Evolutionary conservation across 2,113 vertebrate genomes (phyloP), one percentile per base, ranked within the genome.

Genomic region (Morone chrysops): DNA sequence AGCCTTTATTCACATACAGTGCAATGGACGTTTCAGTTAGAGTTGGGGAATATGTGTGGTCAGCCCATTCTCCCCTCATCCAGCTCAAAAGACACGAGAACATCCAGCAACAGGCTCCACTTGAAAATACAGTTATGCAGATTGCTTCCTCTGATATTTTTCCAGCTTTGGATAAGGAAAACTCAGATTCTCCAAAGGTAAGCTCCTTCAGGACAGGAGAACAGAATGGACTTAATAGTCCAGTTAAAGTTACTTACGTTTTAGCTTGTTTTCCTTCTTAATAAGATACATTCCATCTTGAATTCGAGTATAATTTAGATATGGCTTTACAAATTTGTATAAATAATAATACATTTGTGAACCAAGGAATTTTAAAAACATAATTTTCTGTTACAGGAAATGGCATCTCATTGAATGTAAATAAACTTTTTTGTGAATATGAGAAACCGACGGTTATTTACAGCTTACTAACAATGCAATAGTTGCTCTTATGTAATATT

Each of bases 1-100:
- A 90, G 88, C 91, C 87, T 94, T 93, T 94, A 93, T 95, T 89
- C 86, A 63, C 86, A 85, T 87, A 92, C 90, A 88, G 91, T 93
- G 92, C 92, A 92, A 92, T 91, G 83, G 83, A 71, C 22, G 86
- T 93, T 94, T 92, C 89, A 82, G 92, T 89, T 92, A 80, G 92
- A 93, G 89, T 88, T 88, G 45, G 79, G 84, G 87, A 93, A 94
- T 94, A 92, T 91, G 89, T 95, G 92, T 89, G 84, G 90, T 93
- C 93, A 94, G 91, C 92, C 91, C 57, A 87, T 94, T 94, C 89
- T 89, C 79, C 75, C 79, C 62, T 63, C 81, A 84, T 78, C 76
- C 75, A 59, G 78, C 74, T 89, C 80, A 87, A 74, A 91, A 87
- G 68, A 86, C 82, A 82, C 65, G 54, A 87, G 85, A 90, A 78